Evolutionary conservation across 1,140 invertebrate species (phyloP), one percentile per base, ranked within the genome.

Genomic region (Lordiphosa clarofinis): DNA sequence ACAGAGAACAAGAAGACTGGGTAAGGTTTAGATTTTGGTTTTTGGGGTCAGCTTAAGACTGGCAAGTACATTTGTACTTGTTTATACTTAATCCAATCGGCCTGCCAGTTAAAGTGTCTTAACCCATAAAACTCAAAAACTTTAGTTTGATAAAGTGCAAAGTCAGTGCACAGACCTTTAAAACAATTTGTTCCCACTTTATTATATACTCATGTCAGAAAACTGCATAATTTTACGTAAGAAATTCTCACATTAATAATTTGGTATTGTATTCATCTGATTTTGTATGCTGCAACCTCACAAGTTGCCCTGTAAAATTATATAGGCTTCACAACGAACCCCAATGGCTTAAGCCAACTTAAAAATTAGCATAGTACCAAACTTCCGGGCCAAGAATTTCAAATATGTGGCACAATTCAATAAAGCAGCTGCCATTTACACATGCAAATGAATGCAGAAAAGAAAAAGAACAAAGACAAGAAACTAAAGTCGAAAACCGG

Each of bases 161-260:
- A 64, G 19, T 49, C 38, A 52, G 11, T 12, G 31, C 28, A 21
- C 52, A 42, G 42, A 57, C 43, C 47, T 47, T 47, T 5, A 31
- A 31, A 33, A 19, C 28, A 46, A 65, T 65, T 55, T 24, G 21
- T 36, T n/a, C 9, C 21, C 36, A 50, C 19, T 12, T 24, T 33
- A 11, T 50, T 39, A 19, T 50, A 50, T 50, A 24, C 11, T 12
- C 21, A 37, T 28, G 39, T 19, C 13, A 0, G 2, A n/a, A 11
- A 57, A 31, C 11, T 37, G 38, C 37, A 40, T 24, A 56, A 42
- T 59, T 75, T 79, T 62, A 76, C 59, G 68, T 75, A 82, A 82
- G 73, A 84, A 84, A 76, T 84, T 82, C 76, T 84, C 76, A 82
- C 76, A 84, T 82, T 76, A 68, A 61, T 65, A 69, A 84, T 84